phyloP scores from a whole-genome alignment of 2,113 vertebrate species.

The Pituophis catenifer region DNA sequence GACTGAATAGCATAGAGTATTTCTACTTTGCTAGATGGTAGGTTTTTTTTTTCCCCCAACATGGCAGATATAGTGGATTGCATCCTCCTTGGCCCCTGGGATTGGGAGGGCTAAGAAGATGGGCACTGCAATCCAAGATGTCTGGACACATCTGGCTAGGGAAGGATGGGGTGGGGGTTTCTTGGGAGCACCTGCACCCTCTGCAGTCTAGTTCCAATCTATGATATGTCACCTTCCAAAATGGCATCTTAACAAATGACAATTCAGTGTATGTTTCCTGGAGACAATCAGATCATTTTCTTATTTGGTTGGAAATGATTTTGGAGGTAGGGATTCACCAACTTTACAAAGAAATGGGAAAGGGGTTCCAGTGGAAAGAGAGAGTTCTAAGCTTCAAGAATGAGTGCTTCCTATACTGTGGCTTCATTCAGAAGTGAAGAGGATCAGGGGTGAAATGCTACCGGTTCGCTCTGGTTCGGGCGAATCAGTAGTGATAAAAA shows the following conservation, averaged over 20 bases:
- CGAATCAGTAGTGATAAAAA: too few species aligned
- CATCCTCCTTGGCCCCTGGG: neutral
- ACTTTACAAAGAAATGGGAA: neutral
- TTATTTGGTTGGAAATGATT: neutral
- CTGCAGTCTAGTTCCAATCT: neutral
- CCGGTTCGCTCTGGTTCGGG: too few species aligned
- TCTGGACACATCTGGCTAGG: neutral
- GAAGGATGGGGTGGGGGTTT: neutral
- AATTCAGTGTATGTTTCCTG: neutral
- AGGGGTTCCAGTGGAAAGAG: neutral
- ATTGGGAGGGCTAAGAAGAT: neutral
- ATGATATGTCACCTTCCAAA: neutral
- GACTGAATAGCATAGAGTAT: neutral
- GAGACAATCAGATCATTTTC: neutral
- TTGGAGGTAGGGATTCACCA: neutral
- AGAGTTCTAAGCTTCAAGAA: neutral
- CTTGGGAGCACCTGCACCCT: neutral
- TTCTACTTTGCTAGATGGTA: neutral
- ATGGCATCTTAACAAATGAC: neutral
- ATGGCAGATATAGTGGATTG: neutral
- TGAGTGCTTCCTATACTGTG: neutral
- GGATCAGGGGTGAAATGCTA: neutral
- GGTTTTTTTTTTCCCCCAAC: neutral
- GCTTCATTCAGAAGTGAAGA: neutral
- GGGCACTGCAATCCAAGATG: neutral